Evolutionary conservation across 2,113 vertebrate genomes (phyloP), one percentile per base, ranked within the genome.

Genomic region (Paramisgurnus dabryanus): DNA sequence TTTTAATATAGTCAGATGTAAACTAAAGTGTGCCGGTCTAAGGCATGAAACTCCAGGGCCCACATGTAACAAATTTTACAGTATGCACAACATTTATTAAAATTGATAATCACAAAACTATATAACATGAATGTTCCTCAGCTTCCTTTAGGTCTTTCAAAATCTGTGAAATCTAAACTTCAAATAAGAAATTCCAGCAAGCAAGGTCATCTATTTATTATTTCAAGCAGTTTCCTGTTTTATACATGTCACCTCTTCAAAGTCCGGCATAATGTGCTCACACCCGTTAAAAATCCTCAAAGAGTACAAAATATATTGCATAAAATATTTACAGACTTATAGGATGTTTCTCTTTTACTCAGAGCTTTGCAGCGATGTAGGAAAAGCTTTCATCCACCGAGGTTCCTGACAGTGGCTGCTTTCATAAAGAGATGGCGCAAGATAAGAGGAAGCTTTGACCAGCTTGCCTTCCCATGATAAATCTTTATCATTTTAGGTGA

Each of bases 401-500:
- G 88, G 88, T 74, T 88, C 89, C 84, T 90, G 90, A 90, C 91
- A 90, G 90, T 88, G 84, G 90, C 87, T 90, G 86, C 87, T 88
- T 89, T 87, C 86, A 89, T 91, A 89, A 90, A 93, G 84, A 88
- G 86, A 90, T 81, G 89, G 87, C 84, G 68, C 6, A 77, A 92
- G 91, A 93, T 93, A 91, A 93, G 92, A 92, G 90, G 88, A 61
- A 71, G 76, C 90, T 93, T 89, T 91, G 87, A 92, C 92, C 91
- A 90, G 87, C 86, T 83, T 81, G 85, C 85, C 89, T 91, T 85
- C 87, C 87, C 85, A 82, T 90, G 90, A 94, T 93, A 92, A 91
- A 93, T 93, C 91, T 94, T 92, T 91, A 93, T 93, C 92, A 92
- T 92, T 93, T 93, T 92, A 88, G 91, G 88, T 93, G 92, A 93